Percentiles rank a stretch among this genome's conserved stretches.
Evolutionary conservation across 2,888 invertebrate species (phyloP).

Genomic region (Acanthosepion esculentum): DNA sequence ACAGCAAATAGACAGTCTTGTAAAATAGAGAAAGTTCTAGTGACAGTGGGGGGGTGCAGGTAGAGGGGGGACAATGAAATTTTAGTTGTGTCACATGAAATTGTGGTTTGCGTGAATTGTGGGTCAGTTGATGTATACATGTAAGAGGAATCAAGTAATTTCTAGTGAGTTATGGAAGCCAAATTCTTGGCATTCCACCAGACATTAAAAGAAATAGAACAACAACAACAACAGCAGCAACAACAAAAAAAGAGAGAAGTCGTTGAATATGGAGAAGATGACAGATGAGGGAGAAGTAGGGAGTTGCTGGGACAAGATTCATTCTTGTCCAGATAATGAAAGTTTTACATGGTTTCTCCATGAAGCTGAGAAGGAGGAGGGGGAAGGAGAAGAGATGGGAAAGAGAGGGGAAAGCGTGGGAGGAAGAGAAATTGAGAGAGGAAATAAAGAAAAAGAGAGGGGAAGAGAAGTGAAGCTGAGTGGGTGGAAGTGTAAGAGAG

Average conservation of each 20-base stretch:
- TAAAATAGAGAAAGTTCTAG: background rate
- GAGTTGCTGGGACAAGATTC: no score
- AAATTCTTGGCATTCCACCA: background rate
- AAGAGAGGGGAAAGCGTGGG: background rate
- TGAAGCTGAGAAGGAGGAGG: background rate
- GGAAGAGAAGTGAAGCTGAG: background rate
- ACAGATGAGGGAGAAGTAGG: background rate
- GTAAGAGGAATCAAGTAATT: conserved; percentile 8
- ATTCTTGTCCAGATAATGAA: no score
- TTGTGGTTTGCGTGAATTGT: background rate
- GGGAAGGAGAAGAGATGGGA: background rate
- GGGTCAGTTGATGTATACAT: conserved; percentile 11
- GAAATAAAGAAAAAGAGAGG: background rate
- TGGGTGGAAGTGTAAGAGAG: background rate
- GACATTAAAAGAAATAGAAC: background rate
- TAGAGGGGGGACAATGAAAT: background rate
- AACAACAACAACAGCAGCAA: background rate
- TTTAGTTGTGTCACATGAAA: background rate
- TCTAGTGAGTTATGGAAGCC: conserved; percentile 13
- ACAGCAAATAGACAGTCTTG: background rate
- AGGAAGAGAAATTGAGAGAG: background rate
- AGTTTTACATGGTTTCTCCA: no score
- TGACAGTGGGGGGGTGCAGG: background rate
- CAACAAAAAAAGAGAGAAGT: background rate
- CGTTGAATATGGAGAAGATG: background rate